These are phyloP conservation scores for Heliothis subflexa DNA, from an alignment of 1,140 invertebrate species.

Conservation along the genomic window DNA sequence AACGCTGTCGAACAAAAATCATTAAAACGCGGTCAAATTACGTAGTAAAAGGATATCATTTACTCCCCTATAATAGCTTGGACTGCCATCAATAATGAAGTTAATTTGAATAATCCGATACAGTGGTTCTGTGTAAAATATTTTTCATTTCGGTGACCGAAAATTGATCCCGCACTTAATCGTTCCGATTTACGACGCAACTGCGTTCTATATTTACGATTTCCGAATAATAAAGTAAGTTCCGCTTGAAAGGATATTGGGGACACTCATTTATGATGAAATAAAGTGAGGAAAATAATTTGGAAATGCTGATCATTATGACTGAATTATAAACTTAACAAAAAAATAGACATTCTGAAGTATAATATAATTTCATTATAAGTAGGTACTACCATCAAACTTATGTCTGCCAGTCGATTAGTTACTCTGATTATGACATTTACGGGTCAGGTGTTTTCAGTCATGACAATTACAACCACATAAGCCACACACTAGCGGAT, in stretches of 20 bases:
- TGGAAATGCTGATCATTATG: constrained; percentile 1
- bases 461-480: not conserved
- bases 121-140: constrained; percentile 33
- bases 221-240: constrained; percentile 49
- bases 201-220: constrained; percentile 55
- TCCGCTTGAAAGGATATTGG: constrained; percentile 42
- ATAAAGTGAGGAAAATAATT: not conserved
- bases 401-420: no score
- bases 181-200: constrained; percentile 49
- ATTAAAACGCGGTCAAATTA: not conserved
- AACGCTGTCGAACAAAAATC: not conserved
- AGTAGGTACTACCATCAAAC: not conserved
- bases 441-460: no score
- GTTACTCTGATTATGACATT: no score
- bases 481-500: no score
- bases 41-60: constrained; percentile 27
- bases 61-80: constrained; percentile 2
- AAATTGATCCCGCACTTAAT: constrained; percentile 50
- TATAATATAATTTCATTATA: no score
- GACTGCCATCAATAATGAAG: constrained; percentile 34
- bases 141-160: constrained; percentile 46
- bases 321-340: no score
- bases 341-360: not conserved
- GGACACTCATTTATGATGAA: constrained; percentile 12
- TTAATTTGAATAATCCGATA: constrained; percentile 51